Conservation (phyloP, 2,888 invertebrate species). For the Macaria liturata region DNA sequence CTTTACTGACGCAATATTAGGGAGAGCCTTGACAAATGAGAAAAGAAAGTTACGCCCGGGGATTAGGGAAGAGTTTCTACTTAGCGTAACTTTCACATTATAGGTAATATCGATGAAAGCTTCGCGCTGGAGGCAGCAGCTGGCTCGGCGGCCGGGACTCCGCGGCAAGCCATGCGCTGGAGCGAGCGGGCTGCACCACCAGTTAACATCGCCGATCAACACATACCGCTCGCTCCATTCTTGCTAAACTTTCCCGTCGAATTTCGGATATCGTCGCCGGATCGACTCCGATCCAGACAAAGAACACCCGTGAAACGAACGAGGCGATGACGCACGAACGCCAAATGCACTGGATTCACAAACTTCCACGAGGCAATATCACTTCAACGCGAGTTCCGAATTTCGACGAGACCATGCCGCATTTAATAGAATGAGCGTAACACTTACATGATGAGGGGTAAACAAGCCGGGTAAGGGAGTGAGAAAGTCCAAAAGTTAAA, state of each 20-base stretch:
- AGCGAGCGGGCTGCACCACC: conserved; percentile 55
- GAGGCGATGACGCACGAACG: conserved; percentile 48
- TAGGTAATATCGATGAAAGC: conserved; percentile 64
- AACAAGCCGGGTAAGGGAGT: conserved; percentile 81
- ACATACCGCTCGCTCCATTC: conserved; percentile 63
- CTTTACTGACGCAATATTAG: conserved; percentile 44
- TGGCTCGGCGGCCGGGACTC: conserved; percentile 37
- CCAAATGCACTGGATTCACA: conserved; percentile 71
- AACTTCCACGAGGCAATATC: conserved; percentile 74
- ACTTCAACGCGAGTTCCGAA: conserved; percentile 77
- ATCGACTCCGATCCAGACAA: conserved; percentile 58
- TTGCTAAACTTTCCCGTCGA: conserved; percentile 68
- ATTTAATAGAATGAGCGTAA: conserved; percentile 76
- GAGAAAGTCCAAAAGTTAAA: conserved; percentile 77
- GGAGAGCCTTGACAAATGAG: conserved; percentile 47
- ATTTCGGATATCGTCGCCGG: conserved; percentile 73
- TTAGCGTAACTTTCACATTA: conserved; percentile 68
- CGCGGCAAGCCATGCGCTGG: conserved; percentile 55
- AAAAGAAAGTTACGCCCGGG: conserved; percentile 56
- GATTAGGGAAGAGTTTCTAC: conserved; percentile 64
- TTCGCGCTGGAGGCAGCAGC: conserved; percentile 53
- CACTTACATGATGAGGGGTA: conserved; percentile 82
- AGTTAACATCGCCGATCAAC: conserved; percentile 42
- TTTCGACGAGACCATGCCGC: conserved; percentile 68
- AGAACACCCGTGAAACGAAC: conserved; percentile 50